Percentiles rank a stretch among this genome's conserved stretches.
Evolutionary conservation across 2,797 vertebrate species (phyloP).

Genomic region (Lacerta bilineata): DNA sequence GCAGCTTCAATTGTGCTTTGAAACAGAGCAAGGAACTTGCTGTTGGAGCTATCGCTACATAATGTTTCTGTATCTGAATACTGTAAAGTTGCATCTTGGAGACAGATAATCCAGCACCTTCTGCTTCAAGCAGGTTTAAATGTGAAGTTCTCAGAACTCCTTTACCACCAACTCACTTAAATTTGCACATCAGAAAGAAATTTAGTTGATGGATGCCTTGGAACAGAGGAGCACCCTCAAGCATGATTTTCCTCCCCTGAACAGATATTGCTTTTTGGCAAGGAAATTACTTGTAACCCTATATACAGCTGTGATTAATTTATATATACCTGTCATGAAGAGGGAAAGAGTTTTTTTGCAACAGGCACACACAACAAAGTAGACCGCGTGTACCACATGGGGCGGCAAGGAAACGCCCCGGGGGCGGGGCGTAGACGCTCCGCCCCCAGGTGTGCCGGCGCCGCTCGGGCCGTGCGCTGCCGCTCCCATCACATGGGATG

Average conservation of each 20-base stretch:
- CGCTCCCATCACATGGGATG: too few relatives aligned
- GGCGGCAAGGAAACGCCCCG: too few relatives aligned
- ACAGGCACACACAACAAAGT: too few relatives aligned
- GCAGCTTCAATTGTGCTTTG: conserved; percentile 5
- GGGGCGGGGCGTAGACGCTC: too few relatives aligned
- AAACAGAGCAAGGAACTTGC: background rate
- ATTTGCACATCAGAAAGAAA: background rate
- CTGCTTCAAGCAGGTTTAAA: background rate
- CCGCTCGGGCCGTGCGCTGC: too few relatives aligned
- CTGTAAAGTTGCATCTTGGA: conserved; percentile 9
- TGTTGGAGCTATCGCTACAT: background rate
- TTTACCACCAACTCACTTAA: background rate
- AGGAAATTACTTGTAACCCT: conserved; percentile 24
- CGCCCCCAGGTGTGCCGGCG: too few relatives aligned
- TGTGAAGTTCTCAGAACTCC: accelerated
- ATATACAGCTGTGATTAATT: background rate
- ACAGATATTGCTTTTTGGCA: background rate
- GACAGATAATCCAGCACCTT: background rate
- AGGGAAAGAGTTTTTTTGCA: background rate
- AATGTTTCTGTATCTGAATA: background rate
- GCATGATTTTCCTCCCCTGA: accelerated
- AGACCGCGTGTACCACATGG: too few relatives aligned
- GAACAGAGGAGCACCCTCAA: background rate
- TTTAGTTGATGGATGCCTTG: background rate
- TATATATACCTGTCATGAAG: background rate